Conservation (phyloP, 2,888 invertebrate species). For the Leptarthrus brevirostris region DNA sequence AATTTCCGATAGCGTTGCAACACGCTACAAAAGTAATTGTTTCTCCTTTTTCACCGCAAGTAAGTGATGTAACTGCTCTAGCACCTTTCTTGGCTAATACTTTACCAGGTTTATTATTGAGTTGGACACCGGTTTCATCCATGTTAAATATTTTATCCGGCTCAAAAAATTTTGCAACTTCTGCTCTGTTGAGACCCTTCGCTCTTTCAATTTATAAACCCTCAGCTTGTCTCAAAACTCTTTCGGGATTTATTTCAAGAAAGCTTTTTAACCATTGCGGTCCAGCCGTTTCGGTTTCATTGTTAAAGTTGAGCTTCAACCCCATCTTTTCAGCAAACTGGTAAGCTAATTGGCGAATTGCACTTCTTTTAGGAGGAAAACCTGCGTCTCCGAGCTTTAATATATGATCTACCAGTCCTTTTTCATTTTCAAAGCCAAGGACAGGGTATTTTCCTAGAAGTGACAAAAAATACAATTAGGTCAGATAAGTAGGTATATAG, state of each 20-base stretch:
- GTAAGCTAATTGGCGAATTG: too few species aligned
- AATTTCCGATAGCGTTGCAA: slow-evolving; percentile 61
- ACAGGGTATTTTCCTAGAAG: too few species aligned
- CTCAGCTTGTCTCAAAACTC: too few species aligned
- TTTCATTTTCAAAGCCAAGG: too few species aligned
- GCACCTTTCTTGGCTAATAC: slow-evolving; percentile 31
- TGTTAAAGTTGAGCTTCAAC: too few species aligned
- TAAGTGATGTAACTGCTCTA: slow-evolving; percentile 56
- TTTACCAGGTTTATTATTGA: slow-evolving; percentile 1
- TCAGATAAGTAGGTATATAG: too few species aligned
- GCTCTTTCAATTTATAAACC: slow-evolving; percentile 9
- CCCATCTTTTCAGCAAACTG: too few species aligned
- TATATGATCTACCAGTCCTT: too few species aligned
- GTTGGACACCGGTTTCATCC: background rate
- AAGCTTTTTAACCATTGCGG: slow-evolving; percentile 3
- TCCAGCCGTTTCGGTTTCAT: too few species aligned
- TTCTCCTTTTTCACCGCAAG: slow-evolving; percentile 58
- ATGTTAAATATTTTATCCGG: slow-evolving; percentile 3
- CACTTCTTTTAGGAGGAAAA: too few species aligned
- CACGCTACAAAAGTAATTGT: slow-evolving; percentile 60
- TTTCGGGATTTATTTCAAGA: background rate
- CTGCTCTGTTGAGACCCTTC: background rate
- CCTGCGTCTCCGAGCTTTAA: too few species aligned
- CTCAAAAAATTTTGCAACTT: slow-evolving; percentile 1
- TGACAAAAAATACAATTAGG: too few species aligned